Percentiles rank a stretch among this genome's conserved stretches.
Evolutionary conservation across 2,797 vertebrate species (phyloP).

Genomic region (Furcifer pardalis): DNA sequence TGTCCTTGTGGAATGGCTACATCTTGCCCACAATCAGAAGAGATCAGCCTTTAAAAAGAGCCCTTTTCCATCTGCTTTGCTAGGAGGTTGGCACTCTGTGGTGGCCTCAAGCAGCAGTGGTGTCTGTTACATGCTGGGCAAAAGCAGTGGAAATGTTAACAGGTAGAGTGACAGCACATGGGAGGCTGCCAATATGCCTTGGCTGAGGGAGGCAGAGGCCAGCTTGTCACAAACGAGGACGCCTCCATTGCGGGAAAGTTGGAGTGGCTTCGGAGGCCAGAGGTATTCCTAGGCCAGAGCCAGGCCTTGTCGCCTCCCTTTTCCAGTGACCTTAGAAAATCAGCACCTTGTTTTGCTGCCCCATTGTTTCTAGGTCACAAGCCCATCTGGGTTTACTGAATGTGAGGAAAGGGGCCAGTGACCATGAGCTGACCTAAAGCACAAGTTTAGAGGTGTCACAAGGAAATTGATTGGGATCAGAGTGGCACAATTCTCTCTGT

Average conservation of each 20-base stretch:
- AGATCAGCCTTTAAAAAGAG: slow-evolving; percentile 17
- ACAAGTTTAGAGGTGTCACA: not conserved
- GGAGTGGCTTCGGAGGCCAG: not conserved
- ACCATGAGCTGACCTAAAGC: not conserved
- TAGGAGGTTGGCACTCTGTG: not conserved
- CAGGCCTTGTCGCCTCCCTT: not conserved
- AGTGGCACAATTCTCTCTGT: not conserved
- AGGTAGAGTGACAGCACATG: slow-evolving; percentile 29
- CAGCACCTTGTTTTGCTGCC: not conserved
- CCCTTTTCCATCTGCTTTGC: slow-evolving; percentile 7
- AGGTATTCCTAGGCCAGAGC: not conserved
- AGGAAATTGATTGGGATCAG: not conserved
- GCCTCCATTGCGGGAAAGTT: no score
- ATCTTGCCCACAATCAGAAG: not conserved
- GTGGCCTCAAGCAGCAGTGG: not conserved
- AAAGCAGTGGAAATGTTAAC: slow-evolving; percentile 36
- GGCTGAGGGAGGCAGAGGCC: not conserved
- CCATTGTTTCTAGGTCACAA: not conserved
- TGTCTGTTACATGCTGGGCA: slow-evolving; percentile 28
- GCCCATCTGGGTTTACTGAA: not conserved
- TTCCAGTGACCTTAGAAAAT: slow-evolving; percentile 8
- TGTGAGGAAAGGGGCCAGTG: not conserved
- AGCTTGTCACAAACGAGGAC: not conserved
- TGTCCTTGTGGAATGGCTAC: not conserved
- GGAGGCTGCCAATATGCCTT: not conserved